Percentiles rank a stretch among this genome's conserved stretches.
Conservation (phyloP, 2,113 vertebrate species). For the Micromys minutus region DNA sequence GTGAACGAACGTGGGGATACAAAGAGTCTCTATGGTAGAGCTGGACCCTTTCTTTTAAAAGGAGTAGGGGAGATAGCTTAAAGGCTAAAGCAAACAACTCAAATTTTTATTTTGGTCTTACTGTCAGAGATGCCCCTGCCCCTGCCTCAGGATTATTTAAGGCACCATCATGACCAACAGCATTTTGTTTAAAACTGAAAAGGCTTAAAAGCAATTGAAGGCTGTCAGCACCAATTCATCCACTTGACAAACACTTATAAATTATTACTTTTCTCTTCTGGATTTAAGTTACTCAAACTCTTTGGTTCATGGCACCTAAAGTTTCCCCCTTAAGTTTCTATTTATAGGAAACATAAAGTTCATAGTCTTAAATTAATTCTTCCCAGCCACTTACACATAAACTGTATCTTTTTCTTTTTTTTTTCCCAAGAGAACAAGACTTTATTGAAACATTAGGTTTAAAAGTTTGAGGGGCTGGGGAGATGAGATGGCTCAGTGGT, state of each 20-base stretch:
- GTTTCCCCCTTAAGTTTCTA: slow-evolving; percentile 1
- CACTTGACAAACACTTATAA: slow-evolving; percentile 19
- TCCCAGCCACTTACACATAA: background rate
- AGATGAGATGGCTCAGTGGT: no score
- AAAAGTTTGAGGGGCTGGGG: no score
- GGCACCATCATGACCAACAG: background rate
- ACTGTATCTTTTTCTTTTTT: no score
- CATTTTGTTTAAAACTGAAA: background rate
- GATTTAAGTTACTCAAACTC: slow-evolving; percentile 47
- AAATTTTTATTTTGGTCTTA: background rate
- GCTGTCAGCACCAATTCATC: background rate
- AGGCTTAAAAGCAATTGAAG: background rate
- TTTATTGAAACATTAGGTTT: no score
- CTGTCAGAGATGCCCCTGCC: background rate
- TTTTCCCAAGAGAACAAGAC: background rate
- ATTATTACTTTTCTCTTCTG: slow-evolving; percentile 14
- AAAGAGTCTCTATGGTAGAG: background rate
- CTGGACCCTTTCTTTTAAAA: background rate
- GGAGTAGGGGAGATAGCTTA: background rate
- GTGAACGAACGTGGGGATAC: no score
- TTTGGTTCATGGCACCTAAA: background rate
- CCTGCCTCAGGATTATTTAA: background rate
- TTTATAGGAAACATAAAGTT: background rate
- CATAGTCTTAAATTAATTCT: slow-evolving; percentile 25
- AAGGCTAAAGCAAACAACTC: background rate